Base-by-base conservation (phyloP, 2,797 vertebrate species). In the Sebastes miniatus region DNA sequence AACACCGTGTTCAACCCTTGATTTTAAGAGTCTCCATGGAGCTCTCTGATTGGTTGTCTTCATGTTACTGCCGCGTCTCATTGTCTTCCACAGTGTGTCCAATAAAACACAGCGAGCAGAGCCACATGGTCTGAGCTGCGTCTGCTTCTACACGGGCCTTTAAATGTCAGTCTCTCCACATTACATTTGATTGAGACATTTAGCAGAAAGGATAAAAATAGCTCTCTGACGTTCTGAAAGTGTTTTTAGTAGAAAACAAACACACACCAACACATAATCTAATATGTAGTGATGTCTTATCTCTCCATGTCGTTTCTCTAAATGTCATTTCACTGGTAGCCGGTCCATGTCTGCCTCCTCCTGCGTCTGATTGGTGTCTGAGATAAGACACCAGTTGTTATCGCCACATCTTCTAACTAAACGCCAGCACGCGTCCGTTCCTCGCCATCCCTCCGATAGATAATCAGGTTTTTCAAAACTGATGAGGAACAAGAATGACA, bases 111-210 rank as follows among this genome's bases (percentile, higher is more conserved):
- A 8, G 31, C 31, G 34, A 34, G 8, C 29, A 12, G 36, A 25
- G 66, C 31, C 31, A 2, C 61, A 6, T 8, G 5, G n/a, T 63
- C 57, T 36, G 54, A 20, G 3, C 29, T 31, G 29, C 29, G 2
- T 31, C 8, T 64, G 62, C 31, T 62, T 77, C 39, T 31, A 24
- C 57, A 9, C 8, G 1, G 56, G 43, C 18, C 62, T 39, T 34
- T 87, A 88, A 92, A 93, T 90, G 89, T 88, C 90, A 91, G 73
- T 1, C 76, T 62, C 77, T 71, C 4, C 2, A 83, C 70, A 86
- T 89, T 83, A 69, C 22, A 78, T 87, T 80, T 88, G 89, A 92
- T 88, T 81, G 77, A 88, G 86, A 88, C 91, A 77, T 93, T 91
- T 88, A 78, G 47, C 74, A 80, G 68, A 65, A 77, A 79, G 34